phyloP scores from a whole-genome alignment of 2,113 vertebrate genomes.

The Nansenia antarctica region DNA sequence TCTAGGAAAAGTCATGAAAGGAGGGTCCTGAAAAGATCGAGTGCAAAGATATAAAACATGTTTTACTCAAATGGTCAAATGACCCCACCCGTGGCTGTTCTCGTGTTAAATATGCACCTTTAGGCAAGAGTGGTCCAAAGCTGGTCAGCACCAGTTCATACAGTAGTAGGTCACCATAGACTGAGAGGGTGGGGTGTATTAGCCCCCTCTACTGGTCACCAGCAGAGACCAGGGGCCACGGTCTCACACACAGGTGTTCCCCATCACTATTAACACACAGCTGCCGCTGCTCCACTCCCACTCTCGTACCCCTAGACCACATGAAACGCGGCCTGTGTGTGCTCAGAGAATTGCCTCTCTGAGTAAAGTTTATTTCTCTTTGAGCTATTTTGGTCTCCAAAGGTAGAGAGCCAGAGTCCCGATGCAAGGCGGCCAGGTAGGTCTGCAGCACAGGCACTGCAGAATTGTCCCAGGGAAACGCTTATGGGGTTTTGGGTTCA shows the following conservation, averaged over 20 bases:
- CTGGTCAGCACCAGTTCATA: background rate
- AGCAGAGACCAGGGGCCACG: background rate
- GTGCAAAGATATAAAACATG: too few species aligned
- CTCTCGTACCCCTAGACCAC: background rate
- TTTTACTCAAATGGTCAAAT: too few species aligned
- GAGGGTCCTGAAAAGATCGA: too few species aligned
- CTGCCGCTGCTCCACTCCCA: conserved; percentile 6
- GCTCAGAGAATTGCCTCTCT: conserved; percentile 1
- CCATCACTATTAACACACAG: conserved; percentile 21
- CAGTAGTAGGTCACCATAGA: background rate
- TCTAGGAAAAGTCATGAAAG: too few species aligned
- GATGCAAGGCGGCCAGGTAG: conserved; percentile 1
- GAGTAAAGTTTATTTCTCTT: background rate
- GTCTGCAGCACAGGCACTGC: background rate
- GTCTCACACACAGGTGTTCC: conserved; percentile 10
- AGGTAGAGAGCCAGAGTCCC: background rate
- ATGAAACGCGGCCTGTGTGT: conserved; percentile 4
- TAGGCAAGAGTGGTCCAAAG: background rate
- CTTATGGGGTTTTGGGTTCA: background rate
- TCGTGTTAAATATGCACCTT: too few species aligned
- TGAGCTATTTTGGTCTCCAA: conserved; percentile 12
- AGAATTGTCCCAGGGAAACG: background rate
- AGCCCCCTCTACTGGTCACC: conserved; percentile 12
- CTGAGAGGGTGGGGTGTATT: background rate
- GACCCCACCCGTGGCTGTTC: too few species aligned